phyloP scores from a whole-genome alignment of 2,113 vertebrate species.

The Microtus ochrogaster region DNA sequence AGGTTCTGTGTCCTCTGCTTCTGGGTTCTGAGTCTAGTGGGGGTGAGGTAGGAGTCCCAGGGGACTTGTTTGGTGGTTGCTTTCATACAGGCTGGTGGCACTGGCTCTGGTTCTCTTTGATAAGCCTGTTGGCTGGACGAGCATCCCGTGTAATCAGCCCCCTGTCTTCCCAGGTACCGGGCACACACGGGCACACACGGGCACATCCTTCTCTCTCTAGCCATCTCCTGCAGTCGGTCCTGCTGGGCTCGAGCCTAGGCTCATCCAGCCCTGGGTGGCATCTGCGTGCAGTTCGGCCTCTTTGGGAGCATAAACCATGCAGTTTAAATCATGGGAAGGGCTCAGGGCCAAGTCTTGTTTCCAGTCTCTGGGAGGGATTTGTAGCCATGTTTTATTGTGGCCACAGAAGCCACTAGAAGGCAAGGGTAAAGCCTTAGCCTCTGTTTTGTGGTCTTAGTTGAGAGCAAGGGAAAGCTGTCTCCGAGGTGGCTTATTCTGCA shows the following conservation, averaged over 20 bases:
- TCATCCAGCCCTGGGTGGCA: too few species aligned
- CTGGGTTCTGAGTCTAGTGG: rapidly evolving
- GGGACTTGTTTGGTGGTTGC: too few species aligned
- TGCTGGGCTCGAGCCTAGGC: background rate
- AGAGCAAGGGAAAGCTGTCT: background rate
- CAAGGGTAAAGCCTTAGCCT: rapidly evolving
- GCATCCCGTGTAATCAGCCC: background rate
- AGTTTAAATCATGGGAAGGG: slow-evolving; percentile 68
- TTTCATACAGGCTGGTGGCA: background rate
- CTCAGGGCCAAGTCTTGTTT: slow-evolving; percentile 52
- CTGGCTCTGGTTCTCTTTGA: background rate
- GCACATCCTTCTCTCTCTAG: background rate
- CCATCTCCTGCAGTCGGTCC: too few species aligned
- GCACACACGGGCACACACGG: background rate
- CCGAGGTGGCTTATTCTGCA: background rate
- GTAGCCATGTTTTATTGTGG: slow-evolving; percentile 65
- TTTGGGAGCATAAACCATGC: background rate
- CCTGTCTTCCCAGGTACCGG: background rate
- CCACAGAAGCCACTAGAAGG: slow-evolving; percentile 38
- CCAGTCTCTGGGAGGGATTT: slow-evolving; percentile 65
- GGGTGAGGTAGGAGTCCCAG: background rate
- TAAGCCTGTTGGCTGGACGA: background rate
- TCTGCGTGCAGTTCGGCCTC: rapidly evolving
- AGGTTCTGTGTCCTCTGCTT: rapidly evolving
- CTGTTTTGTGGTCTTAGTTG: background rate